These are phyloP conservation scores for Archocentrus centrarchus DNA, from an alignment of 2,113 vertebrate species.

Conservation along the genomic window DNA sequence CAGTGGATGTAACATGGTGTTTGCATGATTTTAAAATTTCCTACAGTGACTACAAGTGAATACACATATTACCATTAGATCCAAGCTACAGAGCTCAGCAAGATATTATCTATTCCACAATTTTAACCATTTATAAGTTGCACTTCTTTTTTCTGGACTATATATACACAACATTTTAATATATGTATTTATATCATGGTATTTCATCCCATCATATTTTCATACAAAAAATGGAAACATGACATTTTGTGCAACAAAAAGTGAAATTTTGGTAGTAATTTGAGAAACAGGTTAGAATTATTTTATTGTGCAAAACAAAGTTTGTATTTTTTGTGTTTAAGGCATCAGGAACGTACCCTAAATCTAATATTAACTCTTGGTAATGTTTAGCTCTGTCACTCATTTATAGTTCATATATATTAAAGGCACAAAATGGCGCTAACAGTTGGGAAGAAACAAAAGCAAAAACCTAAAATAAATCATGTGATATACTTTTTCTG, in stretches of 20 bases:
- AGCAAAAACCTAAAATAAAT: too few species aligned
- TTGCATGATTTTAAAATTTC: slow-evolving; percentile 1
- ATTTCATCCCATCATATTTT: not conserved
- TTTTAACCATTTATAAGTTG: not conserved
- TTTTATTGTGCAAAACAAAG: not conserved
- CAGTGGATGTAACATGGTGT: slow-evolving; percentile 3
- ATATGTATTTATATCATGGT: not conserved
- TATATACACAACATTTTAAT: not conserved
- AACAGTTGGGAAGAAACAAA: too few species aligned
- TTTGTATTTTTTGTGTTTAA: not conserved
- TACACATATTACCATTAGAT: not conserved
- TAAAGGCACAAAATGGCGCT: too few species aligned
- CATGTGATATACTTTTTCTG: not conserved
- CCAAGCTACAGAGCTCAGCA: not conserved
- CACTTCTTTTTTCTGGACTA: not conserved
- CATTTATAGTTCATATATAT: too few species aligned
- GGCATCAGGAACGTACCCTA: too few species aligned
- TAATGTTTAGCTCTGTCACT: too few species aligned
- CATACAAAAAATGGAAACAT: not conserved
- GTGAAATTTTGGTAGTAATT: not conserved
- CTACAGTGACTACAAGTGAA: not conserved
- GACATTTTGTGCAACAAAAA: not conserved
- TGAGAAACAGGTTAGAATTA: not conserved
- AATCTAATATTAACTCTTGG: too few species aligned
- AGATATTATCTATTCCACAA: not conserved